Conservation (phyloP, 2,797 vertebrate genomes). For the Glossophaga mutica region DNA sequence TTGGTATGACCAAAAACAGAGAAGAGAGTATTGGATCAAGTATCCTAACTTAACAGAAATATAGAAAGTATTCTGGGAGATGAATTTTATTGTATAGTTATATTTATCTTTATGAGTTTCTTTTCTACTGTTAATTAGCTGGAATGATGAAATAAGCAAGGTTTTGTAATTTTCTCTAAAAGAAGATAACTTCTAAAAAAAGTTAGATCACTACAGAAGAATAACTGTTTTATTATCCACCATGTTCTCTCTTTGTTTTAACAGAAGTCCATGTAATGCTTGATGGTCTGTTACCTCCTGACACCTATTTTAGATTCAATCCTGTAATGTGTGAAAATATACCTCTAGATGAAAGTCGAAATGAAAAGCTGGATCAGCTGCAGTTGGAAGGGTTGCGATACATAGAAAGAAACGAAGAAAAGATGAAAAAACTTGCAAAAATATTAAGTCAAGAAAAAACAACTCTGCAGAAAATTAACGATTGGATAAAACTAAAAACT, state of each 20-base stretch:
- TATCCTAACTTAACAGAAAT: not conserved
- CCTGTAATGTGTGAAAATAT: constrained; percentile 95
- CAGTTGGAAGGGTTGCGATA: constrained; percentile 90
- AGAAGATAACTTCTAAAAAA: constrained; percentile 34
- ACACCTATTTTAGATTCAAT: constrained; percentile 97
- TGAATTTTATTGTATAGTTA: not conserved
- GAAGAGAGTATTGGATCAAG: not conserved
- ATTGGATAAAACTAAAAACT: constrained; percentile 90
- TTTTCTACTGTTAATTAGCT: not conserved
- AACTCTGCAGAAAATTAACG: constrained; percentile 86
- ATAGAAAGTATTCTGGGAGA: not conserved
- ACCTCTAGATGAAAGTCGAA: constrained; percentile 92
- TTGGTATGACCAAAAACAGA: not conserved
- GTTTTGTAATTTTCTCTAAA: constrained; percentile 28
- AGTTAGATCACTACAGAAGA: not conserved
- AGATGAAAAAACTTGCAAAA: constrained; percentile 89
- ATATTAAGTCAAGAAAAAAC: constrained; percentile 90
- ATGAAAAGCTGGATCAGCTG: constrained; percentile 91
- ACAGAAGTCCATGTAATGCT: constrained; percentile 96
- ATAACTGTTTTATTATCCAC: not conserved
- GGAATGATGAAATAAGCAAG: constrained; percentile 19
- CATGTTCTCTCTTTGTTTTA: constrained; percentile 55
- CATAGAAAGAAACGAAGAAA: constrained; percentile 94
- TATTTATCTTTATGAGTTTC: not conserved
- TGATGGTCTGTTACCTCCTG: constrained; percentile 90